Evolutionary conservation across 2,888 invertebrate species (phyloP).

Genomic region (Amorpha juglandis): DNA sequence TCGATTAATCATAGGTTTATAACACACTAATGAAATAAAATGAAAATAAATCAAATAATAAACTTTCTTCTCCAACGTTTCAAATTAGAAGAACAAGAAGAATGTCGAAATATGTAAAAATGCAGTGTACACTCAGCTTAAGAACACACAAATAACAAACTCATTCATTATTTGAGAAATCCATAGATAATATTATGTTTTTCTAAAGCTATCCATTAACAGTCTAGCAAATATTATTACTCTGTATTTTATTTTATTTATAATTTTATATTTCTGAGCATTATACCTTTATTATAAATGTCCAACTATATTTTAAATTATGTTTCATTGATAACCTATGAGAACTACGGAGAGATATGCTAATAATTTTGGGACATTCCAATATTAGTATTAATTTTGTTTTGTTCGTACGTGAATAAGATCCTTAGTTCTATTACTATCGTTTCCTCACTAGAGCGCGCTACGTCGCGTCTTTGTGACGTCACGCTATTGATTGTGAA

Average conservation of each 20-base stretch:
- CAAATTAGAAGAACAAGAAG: no score
- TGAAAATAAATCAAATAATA: no score
- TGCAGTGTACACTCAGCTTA: no score
- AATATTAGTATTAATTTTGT: neutral
- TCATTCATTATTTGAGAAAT: neutral
- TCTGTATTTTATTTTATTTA: neutral
- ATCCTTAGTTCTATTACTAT: conserved; percentile 22
- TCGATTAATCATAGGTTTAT: no score
- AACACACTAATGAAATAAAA: no score
- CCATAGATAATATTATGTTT: conserved; percentile 14
- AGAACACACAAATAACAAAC: neutral
- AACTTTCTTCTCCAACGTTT: no score
- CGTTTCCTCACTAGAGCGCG: conserved; percentile 57
- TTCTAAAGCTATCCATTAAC: conserved; percentile 1
- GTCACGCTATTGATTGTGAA: conserved; percentile 80
- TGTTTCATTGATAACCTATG: neutral
- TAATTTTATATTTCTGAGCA: neutral
- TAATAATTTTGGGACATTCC: neutral
- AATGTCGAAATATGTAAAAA: no score
- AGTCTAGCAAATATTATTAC: neutral
- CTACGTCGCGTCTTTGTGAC: conserved; percentile 80
- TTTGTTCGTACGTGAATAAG: conserved; percentile 4
- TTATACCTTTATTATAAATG: neutral
- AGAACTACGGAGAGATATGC: neutral
- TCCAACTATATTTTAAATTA: neutral